These are phyloP conservation scores for Amphiprion clarkii DNA, from an alignment of 2,797 vertebrate species.

Conservation along the genomic window DNA sequence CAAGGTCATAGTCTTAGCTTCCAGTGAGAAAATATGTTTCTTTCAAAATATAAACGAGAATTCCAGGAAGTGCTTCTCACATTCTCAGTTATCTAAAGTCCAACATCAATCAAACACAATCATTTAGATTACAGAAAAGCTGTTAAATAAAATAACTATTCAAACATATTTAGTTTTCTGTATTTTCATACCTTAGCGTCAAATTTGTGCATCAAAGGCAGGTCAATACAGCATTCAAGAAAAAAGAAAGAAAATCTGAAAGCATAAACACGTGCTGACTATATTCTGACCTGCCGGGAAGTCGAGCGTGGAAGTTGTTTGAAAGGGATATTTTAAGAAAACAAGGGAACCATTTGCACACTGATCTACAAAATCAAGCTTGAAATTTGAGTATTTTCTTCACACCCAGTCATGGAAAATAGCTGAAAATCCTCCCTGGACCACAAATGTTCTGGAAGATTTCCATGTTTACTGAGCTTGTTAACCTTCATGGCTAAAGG, in stretches of 20 bases:
- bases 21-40: too few species aligned
- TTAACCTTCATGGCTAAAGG: conserved; percentile 54
- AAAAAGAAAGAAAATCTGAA: not conserved
- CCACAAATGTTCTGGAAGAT: conserved; percentile 58
- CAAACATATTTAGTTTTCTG: conserved; percentile 16
- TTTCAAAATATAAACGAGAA: too few species aligned
- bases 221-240: conserved; percentile 3
- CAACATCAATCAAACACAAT: conserved; percentile 22
- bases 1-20: too few species aligned
- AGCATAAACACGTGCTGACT: conserved; percentile 24
- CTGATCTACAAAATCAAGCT: conserved; percentile 39
- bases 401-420: conserved; percentile 46
- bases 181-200: conserved; percentile 42
- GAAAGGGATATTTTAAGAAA: conserved; percentile 43
- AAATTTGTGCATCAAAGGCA: conserved; percentile 22
- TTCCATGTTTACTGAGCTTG: conserved; percentile 66
- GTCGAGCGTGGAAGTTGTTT: conserved; percentile 21
- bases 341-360: conserved; percentile 30
- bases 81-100: conserved; percentile 11
- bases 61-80: not conserved
- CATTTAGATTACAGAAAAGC: conserved; percentile 34
- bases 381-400: conserved; percentile 57
- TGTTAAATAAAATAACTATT: conserved; percentile 11
- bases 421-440: conserved; percentile 41
- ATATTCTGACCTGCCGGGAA: conserved; percentile 40